A percentile compares a stretch with the other conserved stretches of the same genome.
phyloP scores from a whole-genome alignment of 2,797 vertebrate genomes.

The Tapirus indicus region DNA sequence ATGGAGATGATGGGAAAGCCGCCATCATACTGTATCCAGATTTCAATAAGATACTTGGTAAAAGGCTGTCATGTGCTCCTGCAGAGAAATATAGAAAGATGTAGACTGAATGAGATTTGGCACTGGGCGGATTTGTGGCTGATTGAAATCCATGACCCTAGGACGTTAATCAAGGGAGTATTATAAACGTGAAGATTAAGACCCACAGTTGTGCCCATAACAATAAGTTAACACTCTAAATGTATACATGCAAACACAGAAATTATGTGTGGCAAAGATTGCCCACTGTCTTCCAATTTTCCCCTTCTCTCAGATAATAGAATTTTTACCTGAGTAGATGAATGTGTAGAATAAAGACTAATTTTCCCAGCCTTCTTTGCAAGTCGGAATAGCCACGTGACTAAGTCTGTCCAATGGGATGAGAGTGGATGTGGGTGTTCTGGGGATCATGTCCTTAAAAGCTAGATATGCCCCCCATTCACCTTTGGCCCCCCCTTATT shows the following conservation, averaged over 20 bases:
- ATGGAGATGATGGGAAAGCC: not conserved
- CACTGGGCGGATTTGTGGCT: not conserved
- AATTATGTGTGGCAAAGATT: not conserved
- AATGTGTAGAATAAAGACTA: not conserved
- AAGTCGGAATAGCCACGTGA: not conserved
- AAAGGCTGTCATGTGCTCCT: not conserved
- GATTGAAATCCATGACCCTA: not conserved
- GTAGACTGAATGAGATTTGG: not conserved
- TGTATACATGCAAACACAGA: not conserved
- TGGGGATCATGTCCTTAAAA: not conserved
- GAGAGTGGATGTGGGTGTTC: not conserved
- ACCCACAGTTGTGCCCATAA: not conserved
- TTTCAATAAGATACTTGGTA: not conserved
- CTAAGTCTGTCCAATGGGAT: not conserved
- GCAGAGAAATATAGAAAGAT: not conserved
- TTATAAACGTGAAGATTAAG: not conserved
- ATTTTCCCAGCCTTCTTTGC: not conserved
- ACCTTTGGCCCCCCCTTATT: not conserved
- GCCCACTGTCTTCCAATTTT: not conserved
- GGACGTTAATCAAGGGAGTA: slow-evolving; percentile 24
- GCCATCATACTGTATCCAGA: not conserved
- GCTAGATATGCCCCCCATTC: not conserved
- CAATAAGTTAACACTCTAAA: not conserved
- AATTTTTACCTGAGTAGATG: not conserved
- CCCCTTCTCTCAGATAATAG: not conserved